A percentile compares a stretch with the other conserved stretches of the same genome.
phyloP scores from a whole-genome alignment of 23 tunicate species.

The Phallusia fumigata region DNA sequence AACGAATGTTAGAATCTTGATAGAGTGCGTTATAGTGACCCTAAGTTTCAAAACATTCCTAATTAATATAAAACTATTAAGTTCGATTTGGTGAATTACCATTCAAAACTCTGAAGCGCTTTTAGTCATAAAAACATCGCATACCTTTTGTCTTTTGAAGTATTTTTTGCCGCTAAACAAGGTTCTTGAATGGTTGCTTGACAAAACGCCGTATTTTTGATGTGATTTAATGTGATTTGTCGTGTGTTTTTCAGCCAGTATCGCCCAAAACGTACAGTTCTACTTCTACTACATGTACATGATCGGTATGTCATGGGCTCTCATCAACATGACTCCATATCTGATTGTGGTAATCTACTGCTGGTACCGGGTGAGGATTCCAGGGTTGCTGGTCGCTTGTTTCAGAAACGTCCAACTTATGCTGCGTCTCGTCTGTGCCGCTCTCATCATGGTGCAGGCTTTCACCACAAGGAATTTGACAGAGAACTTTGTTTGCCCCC shows the following conservation, averaged over 20 bases:
- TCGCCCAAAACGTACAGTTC: slow-evolving; percentile 72
- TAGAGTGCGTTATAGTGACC: too few relatives aligned
- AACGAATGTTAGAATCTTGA: too few relatives aligned
- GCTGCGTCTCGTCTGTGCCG: slow-evolving; percentile 76
- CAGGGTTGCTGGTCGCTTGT: slow-evolving; percentile 93
- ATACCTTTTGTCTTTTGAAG: too few relatives aligned
- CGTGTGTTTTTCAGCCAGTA: slow-evolving; percentile 53
- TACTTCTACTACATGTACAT: slow-evolving; percentile 99
- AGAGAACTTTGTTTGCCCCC: slow-evolving; percentile 90
- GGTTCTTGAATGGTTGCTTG: too few relatives aligned
- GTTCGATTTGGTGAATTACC: too few relatives aligned
- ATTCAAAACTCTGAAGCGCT: too few relatives aligned
- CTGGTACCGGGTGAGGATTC: slow-evolving; percentile 96
- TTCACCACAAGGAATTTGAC: slow-evolving; percentile 94
- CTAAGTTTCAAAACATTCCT: too few relatives aligned
- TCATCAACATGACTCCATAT: slow-evolving; percentile 95
- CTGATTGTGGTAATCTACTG: slow-evolving; percentile 99
- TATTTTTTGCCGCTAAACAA: too few relatives aligned
- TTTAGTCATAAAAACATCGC: too few relatives aligned
- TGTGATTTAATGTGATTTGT: background rate
- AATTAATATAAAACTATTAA: too few relatives aligned
- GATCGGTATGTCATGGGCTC: slow-evolving; percentile 99
- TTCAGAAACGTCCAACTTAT: slow-evolving; percentile 85
- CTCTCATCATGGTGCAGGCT: slow-evolving; percentile 90
- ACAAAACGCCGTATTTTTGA: too few relatives aligned